Base-by-base conservation (phyloP, 2,113 vertebrate genomes). In the Gallinago media region DNA sequence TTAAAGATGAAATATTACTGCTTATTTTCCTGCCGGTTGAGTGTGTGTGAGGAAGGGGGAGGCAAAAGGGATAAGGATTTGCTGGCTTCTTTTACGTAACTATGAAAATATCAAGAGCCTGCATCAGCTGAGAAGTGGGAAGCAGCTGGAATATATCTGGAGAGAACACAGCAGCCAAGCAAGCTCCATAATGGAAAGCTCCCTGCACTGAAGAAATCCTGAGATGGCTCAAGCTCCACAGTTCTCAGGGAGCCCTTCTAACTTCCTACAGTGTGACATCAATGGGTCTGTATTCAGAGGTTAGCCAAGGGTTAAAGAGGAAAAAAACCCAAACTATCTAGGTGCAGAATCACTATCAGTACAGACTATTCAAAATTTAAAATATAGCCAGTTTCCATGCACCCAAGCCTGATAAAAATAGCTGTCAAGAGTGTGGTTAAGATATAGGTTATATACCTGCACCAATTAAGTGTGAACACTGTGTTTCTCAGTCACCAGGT, bases 1-100 rank as follows among this genome's bases (percentile, higher is more conserved):
- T 97, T 98, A 97, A 97, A 98, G 87, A 97, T 96, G 92, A 88
- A 70, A 94, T 96, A 94, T 96, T 93, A 81, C 31, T 96, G 88
- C 92, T 97, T 97, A 88, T 85, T 93, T 88, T 97, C 94, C 96
- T 89, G 85, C 95, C 80, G 86, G 94, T 68, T 2, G 18, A 86
- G 71, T 93, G 77, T 80, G 40, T 83, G 70, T 34, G 67, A 67
- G 88, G 79, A 85, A 70, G 55, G 44, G 42, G 62, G 36, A 83
- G 78, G 87, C 27, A 87, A 70, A 67, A 23, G n/a, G 52, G 5
- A 50, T 96, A 75, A 85, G 89, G 71, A 89, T 92, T 96, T 94
- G 76, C 84, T 97, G 89, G 62, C 72, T 90, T 74, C 46, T 71
- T 97, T 95, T 83, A 55, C 47, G 66, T 47, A 59, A 32, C 15